Conservation (phyloP, 2,797 vertebrate species). For the Okamejei kenojei region DNA sequence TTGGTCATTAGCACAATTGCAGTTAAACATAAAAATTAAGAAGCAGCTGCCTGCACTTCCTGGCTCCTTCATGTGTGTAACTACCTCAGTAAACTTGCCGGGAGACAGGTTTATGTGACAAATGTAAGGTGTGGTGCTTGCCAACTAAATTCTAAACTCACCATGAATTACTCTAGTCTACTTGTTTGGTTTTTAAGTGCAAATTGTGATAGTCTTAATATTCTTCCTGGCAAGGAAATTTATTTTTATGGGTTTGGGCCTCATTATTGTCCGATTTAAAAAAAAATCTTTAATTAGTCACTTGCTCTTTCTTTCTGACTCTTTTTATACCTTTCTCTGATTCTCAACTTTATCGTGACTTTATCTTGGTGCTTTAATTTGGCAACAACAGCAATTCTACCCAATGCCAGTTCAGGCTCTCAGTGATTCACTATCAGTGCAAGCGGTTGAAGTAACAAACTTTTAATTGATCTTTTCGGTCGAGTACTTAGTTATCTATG, state of each 20-base stretch:
- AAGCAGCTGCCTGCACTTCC: neutral
- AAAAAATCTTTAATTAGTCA: neutral
- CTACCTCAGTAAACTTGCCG: neutral
- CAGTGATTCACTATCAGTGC: neutral
- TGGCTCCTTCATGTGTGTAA: neutral
- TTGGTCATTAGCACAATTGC: neutral
- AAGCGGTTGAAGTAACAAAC: neutral
- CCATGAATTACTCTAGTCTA: neutral
- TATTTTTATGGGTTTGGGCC: neutral
- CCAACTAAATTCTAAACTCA: neutral
- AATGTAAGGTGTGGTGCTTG: neutral
- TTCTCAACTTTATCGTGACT: too few relatives aligned
- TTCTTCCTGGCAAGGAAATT: neutral
- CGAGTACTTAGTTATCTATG: neutral
- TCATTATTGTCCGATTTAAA: neutral
- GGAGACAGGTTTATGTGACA: neutral
- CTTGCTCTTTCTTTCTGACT: neutral
- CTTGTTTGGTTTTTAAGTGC: neutral
- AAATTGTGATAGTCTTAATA: neutral
- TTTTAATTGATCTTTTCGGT: neutral
- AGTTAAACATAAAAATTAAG: neutral
- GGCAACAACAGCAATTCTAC: neutral
- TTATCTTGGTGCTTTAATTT: neutral
- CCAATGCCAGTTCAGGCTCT: neutral
- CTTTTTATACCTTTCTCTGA: neutral